Evolutionary conservation across 1,140 invertebrate genomes (phyloP).

Genomic region (Drosophila sp.): DNA sequence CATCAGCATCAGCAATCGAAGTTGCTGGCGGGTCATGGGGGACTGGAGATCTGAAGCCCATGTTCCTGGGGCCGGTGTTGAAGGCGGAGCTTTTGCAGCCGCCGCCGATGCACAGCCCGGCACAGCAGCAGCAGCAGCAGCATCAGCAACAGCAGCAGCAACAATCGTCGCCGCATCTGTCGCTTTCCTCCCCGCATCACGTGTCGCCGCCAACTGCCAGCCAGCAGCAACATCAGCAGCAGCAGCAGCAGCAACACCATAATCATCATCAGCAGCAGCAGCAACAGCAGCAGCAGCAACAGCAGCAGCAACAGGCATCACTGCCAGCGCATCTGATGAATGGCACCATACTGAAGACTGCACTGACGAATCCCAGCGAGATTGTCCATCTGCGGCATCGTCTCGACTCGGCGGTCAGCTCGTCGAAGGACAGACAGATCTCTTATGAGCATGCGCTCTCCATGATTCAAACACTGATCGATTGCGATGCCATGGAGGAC

Average conservation of each 20-base stretch:
- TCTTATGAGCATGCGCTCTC: constrained; percentile 91
- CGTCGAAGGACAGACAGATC: constrained; percentile 92
- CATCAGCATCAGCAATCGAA: constrained; percentile 82
- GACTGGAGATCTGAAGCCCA: constrained; percentile 75
- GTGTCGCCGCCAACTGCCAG: constrained; percentile 14
- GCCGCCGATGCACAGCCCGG: constrained; percentile 72
- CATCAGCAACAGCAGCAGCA: constrained; percentile 59
- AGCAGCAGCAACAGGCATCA: constrained; percentile 65
- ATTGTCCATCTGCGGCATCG: constrained; percentile 94
- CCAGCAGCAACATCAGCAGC: constrained; percentile 67
- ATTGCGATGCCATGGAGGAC: constrained; percentile 98
- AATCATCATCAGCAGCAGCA: constrained; percentile 84
- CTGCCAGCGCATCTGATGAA: constrained; percentile 91
- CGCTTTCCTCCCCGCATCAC: constrained; percentile 63
- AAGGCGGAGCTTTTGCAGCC: constrained; percentile 73
- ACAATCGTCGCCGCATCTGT: constrained; percentile 68
- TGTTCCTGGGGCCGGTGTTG: constrained; percentile 74
- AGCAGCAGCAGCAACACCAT: constrained; percentile 78
- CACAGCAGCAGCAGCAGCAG: constrained; percentile 63
- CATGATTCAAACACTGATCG: constrained; percentile 95
- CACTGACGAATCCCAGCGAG: constrained; percentile 96
- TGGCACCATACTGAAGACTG: constrained; percentile 96
- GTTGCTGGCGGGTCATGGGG: constrained; percentile 48
- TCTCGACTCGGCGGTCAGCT: constrained; percentile 93
- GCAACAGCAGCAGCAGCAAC: constrained; percentile 55